Evolutionary conservation across 2,113 vertebrate species (phyloP).

Genomic region (Struthio camelus): DNA sequence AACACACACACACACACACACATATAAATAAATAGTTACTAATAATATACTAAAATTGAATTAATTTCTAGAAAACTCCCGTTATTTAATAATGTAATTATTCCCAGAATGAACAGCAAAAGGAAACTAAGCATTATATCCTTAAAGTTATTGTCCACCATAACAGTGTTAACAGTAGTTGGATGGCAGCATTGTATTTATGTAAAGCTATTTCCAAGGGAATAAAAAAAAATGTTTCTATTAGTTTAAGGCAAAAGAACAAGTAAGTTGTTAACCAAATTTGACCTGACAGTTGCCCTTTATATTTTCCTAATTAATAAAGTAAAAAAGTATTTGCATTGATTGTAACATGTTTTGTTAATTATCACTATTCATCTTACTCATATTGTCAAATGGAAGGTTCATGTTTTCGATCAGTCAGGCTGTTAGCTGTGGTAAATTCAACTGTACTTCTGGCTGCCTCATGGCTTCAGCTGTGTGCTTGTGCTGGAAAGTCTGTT

Average conservation of each 20-base stretch:
- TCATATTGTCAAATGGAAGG: not conserved
- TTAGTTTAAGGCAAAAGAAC: not conserved
- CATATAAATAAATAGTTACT: not conserved
- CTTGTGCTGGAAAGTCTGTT: not conserved
- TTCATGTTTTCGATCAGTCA: not conserved
- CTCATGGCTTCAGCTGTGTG: not conserved
- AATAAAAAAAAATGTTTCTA: not conserved
- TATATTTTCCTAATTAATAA: not conserved
- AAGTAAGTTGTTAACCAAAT: not conserved
- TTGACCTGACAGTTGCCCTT: not conserved
- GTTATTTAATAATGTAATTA: not conserved
- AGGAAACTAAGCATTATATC: not conserved
- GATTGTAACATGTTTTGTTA: not conserved
- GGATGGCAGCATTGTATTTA: not conserved
- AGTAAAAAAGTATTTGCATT: not conserved
- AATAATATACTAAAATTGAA: not conserved
- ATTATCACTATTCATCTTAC: not conserved
- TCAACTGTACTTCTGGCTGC: not conserved
- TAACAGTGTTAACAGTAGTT: not conserved
- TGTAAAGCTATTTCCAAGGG: not conserved
- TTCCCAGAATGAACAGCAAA: not conserved
- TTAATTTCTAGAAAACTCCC: not conserved
- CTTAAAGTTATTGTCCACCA: not conserved
- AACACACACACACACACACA: too few species aligned
- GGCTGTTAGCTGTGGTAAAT: not conserved